Base-by-base conservation (phyloP, 2,113 vertebrate genomes). In the Macaca nemestrina region DNA sequence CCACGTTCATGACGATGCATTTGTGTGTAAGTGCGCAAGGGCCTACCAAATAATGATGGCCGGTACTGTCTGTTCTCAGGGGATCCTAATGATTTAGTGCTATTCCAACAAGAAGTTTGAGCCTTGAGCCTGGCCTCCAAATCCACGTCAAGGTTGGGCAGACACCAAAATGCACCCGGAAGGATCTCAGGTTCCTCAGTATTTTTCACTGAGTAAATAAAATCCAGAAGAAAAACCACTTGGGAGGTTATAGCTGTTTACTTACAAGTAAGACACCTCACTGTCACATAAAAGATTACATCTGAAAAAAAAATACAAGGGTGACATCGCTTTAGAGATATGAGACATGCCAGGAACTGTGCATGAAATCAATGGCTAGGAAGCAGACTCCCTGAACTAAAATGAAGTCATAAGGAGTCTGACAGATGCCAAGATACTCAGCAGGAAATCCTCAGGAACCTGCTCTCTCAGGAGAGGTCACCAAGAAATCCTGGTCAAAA, bases 1-100 rank as follows among this genome's bases (percentile, higher is more conserved):
- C 27, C 6, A 16, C 27, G 38, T 55, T 40, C 3, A 10, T 1
- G 8, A 81, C 2, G n/a, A 32, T 27, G 22, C 2, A 3, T 43
- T 72, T 70, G 40, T 52, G 30, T 5, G 3, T 30, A 43, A 48
- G 79, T 45, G n/a, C 68, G 25, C 30, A 57, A 38, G 14, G 17
- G 48, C 43, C 0, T 9, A 61, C 23, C 61, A 38, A 80, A 27
- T 17, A 70, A 68, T 11, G 38, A 78, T 32, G 48, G 64, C 20
- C 52, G 25, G 55, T 35, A 23, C 6, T 43, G 32, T 67, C 88
- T 83, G 45, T 22, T 11, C 25, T 52, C 16, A 55, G 30, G 64
- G 55, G 70, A 93, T 48, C 48, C 72, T 50, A 38, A 8, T 8
- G 75, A 68, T 1, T 85, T 30, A 13, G 20, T 45, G 32, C n/a